These are phyloP conservation scores for Macropodus opercularis DNA, from an alignment of 2,797 vertebrate genomes.

Conservation along the genomic window DNA sequence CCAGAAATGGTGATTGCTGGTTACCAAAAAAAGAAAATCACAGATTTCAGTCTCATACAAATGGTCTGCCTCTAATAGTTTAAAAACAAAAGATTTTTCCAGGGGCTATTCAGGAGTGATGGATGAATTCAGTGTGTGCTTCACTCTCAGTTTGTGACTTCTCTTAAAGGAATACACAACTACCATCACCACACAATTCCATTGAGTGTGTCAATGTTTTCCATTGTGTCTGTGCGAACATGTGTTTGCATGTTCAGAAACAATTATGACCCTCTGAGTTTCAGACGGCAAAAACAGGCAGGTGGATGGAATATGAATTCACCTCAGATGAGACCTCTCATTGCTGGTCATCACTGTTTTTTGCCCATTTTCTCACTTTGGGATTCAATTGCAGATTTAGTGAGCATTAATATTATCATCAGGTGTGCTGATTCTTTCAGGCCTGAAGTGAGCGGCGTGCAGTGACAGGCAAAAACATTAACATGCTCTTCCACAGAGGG, in stretches of 20 bases:
- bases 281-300: conserved; percentile 47
- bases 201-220: conserved; percentile 22
- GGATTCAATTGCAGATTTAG: conserved; percentile 39
- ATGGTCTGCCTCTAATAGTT: conserved; percentile 55
- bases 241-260: conserved; percentile 45
- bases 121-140: conserved; percentile 30
- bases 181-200: conserved; percentile 27
- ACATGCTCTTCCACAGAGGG: too few species aligned
- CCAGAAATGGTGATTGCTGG: conserved; percentile 41
- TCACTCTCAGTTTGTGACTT: conserved; percentile 12
- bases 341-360: conserved; percentile 54
- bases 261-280: conserved; percentile 53
- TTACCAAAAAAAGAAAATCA: conserved; percentile 18
- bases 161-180: conserved; percentile 36
- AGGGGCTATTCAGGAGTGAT: conserved; percentile 38
- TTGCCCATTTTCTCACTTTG: conserved; percentile 52
- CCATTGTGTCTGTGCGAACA: background rate
- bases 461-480: too few species aligned
- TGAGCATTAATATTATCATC: conserved; percentile 61
- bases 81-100: conserved; percentile 52
- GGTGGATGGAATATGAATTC: conserved; percentile 69
- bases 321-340: conserved; percentile 47
- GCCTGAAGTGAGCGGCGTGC: too few species aligned
- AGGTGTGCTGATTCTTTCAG: too few species aligned
- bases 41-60: conserved; percentile 37